Evolutionary conservation across 2,113 vertebrate species (phyloP).

Genomic region (Australoheros scitulus): DNA sequence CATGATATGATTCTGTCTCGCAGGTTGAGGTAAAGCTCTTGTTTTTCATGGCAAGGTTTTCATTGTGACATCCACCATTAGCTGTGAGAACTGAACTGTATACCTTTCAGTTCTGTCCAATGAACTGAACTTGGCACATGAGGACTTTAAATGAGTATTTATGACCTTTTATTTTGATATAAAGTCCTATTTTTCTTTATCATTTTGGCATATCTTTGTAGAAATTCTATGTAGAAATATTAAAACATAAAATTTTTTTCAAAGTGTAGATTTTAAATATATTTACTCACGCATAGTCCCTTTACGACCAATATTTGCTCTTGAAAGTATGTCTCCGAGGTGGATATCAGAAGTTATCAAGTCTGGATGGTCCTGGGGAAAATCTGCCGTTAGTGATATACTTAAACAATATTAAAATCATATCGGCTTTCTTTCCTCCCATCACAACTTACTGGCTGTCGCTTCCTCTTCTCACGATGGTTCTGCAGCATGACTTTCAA

Average conservation of each 20-base stretch:
- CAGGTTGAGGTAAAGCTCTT: not conserved
- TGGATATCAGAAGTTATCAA: conserved; percentile 90
- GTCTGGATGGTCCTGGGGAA: conserved; percentile 92
- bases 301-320: conserved; percentile 92
- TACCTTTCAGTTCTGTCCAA: too few relatives aligned
- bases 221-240: not conserved
- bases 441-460: conserved; percentile 86
- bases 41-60: not conserved
- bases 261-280: not conserved
- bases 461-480: conserved; percentile 93
- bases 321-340: conserved; percentile 90
- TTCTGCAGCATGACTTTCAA: conserved; percentile 91
- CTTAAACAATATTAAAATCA: not conserved
- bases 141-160: not conserved
- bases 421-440: not conserved
- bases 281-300: conserved; percentile 85
- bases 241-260: not conserved
- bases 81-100: not conserved
- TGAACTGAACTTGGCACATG: too few relatives aligned
- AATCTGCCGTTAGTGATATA: conserved; percentile 2
- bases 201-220: not conserved
- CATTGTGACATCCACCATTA: not conserved
- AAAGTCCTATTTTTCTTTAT: not conserved
- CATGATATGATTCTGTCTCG: not conserved
- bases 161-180: not conserved